Percentiles rank a stretch among this genome's conserved stretches.
phyloP scores from a whole-genome alignment of 2,888 invertebrate species.

The Phytoseiulus persimilis region DNA sequence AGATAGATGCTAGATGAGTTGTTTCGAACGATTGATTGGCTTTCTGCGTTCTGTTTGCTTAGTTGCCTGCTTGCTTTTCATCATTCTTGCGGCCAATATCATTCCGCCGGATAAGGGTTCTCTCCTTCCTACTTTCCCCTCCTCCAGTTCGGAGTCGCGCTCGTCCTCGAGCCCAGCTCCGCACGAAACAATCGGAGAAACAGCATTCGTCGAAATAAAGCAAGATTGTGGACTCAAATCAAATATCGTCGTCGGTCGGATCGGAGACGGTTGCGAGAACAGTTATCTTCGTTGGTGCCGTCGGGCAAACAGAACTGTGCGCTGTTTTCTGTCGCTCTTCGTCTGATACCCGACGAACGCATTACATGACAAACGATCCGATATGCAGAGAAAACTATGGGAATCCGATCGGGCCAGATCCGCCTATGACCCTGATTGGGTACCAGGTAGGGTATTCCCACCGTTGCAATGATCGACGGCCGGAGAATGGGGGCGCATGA shows the following conservation, averaged over 20 bases:
- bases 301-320: background rate
- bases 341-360: no score
- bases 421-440: no score
- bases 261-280: background rate
- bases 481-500: no score
- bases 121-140: background rate
- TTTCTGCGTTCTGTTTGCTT: background rate
- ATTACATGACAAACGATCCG: no score
- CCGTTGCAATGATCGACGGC: no score
- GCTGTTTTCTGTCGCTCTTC: background rate
- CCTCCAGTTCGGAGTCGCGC: background rate
- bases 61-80: background rate
- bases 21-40: conserved; percentile 5
- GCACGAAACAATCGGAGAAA: background rate
- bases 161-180: background rate
- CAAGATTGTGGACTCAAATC: background rate
- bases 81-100: background rate
- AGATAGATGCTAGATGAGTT: background rate
- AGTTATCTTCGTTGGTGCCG: background rate
- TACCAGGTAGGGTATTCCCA: no score
- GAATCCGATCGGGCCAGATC: no score
- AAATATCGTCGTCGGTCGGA: background rate
- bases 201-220: background rate
- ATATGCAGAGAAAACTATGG: no score
- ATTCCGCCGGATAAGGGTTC: background rate